Evolutionary conservation across 2,797 vertebrate genomes (phyloP).

Genomic region (Melanotaenia boesemani): DNA sequence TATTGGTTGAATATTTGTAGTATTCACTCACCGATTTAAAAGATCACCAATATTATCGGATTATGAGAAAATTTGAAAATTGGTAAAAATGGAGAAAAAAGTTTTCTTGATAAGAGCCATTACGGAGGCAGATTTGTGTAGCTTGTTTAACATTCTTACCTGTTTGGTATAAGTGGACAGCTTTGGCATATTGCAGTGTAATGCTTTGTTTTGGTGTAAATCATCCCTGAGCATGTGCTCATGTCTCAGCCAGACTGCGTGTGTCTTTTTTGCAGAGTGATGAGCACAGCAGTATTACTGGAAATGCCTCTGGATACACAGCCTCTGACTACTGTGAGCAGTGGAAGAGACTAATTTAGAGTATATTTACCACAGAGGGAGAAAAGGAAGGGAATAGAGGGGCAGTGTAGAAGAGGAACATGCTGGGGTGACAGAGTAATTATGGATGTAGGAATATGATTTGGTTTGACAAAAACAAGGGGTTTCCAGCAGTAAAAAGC

Average conservation of each 20-base stretch:
- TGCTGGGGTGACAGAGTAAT: conserved; percentile 57
- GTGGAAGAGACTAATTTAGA: conserved; percentile 71
- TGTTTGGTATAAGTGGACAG: neutral
- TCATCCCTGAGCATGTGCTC: conserved; percentile 16
- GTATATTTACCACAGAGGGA: conserved; percentile 62
- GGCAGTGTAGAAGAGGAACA: conserved; percentile 25
- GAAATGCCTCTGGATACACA: conserved; percentile 75
- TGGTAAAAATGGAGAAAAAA: neutral
- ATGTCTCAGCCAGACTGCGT: conserved; percentile 8
- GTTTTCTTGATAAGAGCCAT: neutral
- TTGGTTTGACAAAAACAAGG: conserved; percentile 46
- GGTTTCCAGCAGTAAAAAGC: conserved; percentile 18
- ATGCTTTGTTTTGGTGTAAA: conserved; percentile 15
- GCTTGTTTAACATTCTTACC: neutral
- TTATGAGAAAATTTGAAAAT: neutral
- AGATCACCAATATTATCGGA: too few relatives aligned
- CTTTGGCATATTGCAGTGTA: conserved; percentile 8
- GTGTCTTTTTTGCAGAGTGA: conserved; percentile 53
- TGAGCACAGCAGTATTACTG: conserved; percentile 69
- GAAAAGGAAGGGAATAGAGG: conserved; percentile 1
- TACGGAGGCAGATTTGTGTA: neutral
- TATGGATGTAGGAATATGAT: conserved; percentile 64
- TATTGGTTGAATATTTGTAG: neutral
- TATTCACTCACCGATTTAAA: neutral
- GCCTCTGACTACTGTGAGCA: conserved; percentile 55